Evolutionary conservation across 2,113 vertebrate genomes (phyloP).

Genomic region (Diadophis punctatus): DNA sequence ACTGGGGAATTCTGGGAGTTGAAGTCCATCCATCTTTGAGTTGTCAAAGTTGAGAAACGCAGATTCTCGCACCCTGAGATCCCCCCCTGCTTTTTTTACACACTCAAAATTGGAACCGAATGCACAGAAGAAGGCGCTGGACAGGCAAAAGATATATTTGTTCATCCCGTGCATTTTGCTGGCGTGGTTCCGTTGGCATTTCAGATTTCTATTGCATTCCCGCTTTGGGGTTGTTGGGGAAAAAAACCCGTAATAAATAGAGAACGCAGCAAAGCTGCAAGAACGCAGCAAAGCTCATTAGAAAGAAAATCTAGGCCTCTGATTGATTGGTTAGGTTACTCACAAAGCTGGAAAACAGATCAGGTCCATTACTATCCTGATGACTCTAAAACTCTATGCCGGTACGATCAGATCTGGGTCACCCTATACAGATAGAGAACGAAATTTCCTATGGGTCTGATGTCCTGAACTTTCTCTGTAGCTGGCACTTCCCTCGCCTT

Average conservation of each 20-base stretch:
- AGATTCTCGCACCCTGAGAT: too few relatives aligned
- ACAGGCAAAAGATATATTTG: background rate
- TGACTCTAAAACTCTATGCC: accelerated
- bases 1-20: too few relatives aligned
- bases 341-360: background rate
- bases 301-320: background rate
- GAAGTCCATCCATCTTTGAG: too few relatives aligned
- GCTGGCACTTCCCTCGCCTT: conserved; percentile 9
- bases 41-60: too few relatives aligned
- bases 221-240: background rate
- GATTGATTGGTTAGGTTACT: background rate
- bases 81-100: too few relatives aligned
- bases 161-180: background rate
- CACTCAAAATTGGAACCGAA: too few relatives aligned
- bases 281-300: background rate
- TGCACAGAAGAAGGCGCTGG: too few relatives aligned
- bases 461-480: conserved; percentile 1
- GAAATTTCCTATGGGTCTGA: background rate
- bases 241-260: too few relatives aligned
- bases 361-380: background rate
- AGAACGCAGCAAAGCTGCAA: background rate
- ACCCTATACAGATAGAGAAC: conserved; percentile 5
- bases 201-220: background rate
- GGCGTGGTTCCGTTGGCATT: background rate
- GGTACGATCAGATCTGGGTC: conserved; percentile 41